These are phyloP conservation scores for Lipophrys pholis DNA, from an alignment of 2,113 vertebrate species.

Conservation along the genomic window DNA sequence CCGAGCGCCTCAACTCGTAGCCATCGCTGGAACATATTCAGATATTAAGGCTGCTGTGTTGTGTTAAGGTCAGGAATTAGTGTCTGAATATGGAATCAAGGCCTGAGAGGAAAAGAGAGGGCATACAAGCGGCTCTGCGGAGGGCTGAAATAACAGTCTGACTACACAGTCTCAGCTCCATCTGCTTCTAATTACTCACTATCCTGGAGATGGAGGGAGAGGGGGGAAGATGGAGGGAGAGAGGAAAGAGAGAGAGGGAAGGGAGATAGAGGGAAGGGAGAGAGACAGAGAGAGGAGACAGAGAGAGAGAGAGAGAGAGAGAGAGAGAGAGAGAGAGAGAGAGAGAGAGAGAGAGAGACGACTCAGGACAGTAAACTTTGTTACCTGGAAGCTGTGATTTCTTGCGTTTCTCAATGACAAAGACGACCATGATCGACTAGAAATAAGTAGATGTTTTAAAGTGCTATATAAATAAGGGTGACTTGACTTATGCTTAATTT, in stretches of 20 bases:
- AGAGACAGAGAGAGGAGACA: no score
- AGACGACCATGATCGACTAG: no score
- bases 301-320: no score
- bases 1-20: conserved; percentile 32
- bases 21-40: conserved; percentile 45
- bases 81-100: conserved; percentile 67
- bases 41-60: conserved; percentile 46
- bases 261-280: no score
- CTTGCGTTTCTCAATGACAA: conserved; percentile 32
- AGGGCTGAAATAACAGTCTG: conserved; percentile 77
- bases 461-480: no score
- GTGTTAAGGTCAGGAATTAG: conserved; percentile 70
- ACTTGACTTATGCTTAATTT: no score
- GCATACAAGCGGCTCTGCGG: conserved; percentile 64
- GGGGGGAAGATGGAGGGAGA: conserved; percentile 7
- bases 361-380: conserved; percentile 30
- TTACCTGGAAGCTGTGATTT: conserved; percentile 53
- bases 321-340: no score
- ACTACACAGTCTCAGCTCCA: conserved; percentile 70
- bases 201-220: conserved; percentile 82
- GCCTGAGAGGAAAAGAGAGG: conserved; percentile 57
- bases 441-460: no score
- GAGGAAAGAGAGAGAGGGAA: no score
- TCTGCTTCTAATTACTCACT: conserved; percentile 78
- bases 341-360: conserved; percentile 2